Conservation (phyloP, 2,888 invertebrate genomes). For the Folsomia manolachei region DNA sequence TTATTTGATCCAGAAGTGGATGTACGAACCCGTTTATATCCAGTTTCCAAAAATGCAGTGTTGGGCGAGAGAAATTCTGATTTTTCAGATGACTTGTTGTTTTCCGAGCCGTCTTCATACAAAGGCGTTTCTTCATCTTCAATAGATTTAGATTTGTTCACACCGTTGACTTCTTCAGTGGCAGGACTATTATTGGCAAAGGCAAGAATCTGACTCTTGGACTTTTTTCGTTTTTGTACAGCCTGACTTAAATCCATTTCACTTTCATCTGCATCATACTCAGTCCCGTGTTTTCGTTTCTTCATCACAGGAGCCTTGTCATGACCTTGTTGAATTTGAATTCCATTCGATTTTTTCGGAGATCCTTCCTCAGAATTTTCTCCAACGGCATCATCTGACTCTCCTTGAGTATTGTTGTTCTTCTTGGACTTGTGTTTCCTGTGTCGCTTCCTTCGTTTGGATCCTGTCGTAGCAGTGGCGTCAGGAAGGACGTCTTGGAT, state of each 20-base stretch:
- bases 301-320: too few relatives aligned
- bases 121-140: too few relatives aligned
- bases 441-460: not conserved
- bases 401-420: not conserved
- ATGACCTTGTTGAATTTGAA: too few relatives aligned
- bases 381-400: not conserved
- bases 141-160: too few relatives aligned
- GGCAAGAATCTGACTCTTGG: not conserved
- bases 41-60: not conserved
- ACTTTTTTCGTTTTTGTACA: not conserved
- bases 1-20: not conserved
- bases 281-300: not conserved
- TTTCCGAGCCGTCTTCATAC: too few relatives aligned
- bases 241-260: conserved; percentile 5
- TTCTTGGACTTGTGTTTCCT: not conserved
- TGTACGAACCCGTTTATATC: not conserved
- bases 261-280: conserved; percentile 16
- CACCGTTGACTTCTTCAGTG: not conserved
- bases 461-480: not conserved
- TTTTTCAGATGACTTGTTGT: too few relatives aligned
- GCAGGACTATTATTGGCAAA: too few relatives aligned
- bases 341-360: too few relatives aligned
- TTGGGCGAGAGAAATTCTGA: conserved; percentile 11
- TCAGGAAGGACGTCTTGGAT: too few relatives aligned
- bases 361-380: not conserved